Percentiles rank a stretch among this genome's conserved stretches.
Conservation (phyloP, 2,888 invertebrate genomes). For the Sylvicola cinctus region DNA sequence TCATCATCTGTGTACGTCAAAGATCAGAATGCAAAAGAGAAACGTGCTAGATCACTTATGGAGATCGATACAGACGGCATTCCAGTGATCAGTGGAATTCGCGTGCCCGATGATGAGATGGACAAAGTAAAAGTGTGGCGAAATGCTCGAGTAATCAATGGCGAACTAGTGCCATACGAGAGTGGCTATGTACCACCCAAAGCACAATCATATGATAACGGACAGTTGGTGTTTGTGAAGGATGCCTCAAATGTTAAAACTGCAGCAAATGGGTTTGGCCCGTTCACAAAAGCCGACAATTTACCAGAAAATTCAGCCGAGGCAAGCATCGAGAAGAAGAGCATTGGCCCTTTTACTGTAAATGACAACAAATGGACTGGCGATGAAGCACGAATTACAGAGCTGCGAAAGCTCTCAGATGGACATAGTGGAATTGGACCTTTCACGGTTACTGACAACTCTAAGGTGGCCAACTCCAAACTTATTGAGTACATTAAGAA, state of each 20-base stretch:
- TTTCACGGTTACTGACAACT: constrained; percentile 40
- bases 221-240: constrained; percentile 8
- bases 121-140: constrained; percentile 64
- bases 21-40: constrained; percentile 25
- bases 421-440: constrained; percentile 33
- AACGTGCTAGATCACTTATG: constrained; percentile 41
- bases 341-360: constrained; percentile 35
- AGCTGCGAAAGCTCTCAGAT: constrained; percentile 17
- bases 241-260: background rate
- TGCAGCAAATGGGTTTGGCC: constrained; percentile 27
- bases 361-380: constrained; percentile 29
- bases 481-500: constrained; percentile 43
- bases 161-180: constrained; percentile 55
- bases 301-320: constrained; percentile 23
- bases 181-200: constrained; percentile 43
- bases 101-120: constrained; percentile 66
- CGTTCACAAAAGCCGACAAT: constrained; percentile 39
- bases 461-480: constrained; percentile 33
- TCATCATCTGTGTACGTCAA: constrained; percentile 42
- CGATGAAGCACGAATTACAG: constrained; percentile 19
- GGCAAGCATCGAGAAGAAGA: constrained; percentile 6
- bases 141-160: constrained; percentile 73
- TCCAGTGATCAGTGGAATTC: constrained; percentile 60
- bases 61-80: constrained; percentile 49
- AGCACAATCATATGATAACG: constrained; percentile 9